These are phyloP conservation scores for Elysia crispata DNA, from an alignment of 2,888 invertebrate genomes.

Conservation along the genomic window DNA sequence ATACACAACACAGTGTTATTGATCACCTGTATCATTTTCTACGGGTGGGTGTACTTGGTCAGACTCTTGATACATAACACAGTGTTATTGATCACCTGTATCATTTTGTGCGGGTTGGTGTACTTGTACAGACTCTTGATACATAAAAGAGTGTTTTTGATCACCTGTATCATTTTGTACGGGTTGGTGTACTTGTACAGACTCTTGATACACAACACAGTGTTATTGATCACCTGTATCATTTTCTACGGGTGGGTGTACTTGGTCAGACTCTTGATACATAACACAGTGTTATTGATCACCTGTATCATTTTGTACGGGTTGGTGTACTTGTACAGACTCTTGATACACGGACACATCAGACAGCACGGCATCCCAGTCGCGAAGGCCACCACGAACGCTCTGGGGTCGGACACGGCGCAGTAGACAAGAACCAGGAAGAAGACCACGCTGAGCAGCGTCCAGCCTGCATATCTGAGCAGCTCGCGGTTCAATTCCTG, in stretches of 20 bases:
- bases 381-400: constrained; percentile 61
- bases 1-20: constrained; percentile 19
- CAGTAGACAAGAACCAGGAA: constrained; percentile 57
- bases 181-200: constrained; percentile 53
- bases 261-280: constrained; percentile 48
- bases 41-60: constrained; percentile 51
- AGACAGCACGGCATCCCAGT: constrained; percentile 64
- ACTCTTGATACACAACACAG: constrained; percentile 47
- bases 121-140: constrained; percentile 42
- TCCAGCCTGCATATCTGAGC: constrained; percentile 55
- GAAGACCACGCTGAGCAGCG: constrained; percentile 53
- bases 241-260: constrained; percentile 52
- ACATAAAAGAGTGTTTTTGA: too few relatives aligned
- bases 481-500: constrained; percentile 48
- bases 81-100: constrained; percentile 32
- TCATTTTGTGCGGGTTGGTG: constrained; percentile 51
- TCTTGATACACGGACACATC: constrained; percentile 57
- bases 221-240: constrained; percentile 34
- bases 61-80: background rate
- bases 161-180: constrained; percentile 48
- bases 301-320: constrained; percentile 50
- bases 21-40: constrained; percentile 47
- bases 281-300: constrained; percentile 14
- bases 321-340: constrained; percentile 51
- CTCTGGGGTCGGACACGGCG: constrained; percentile 61